Base-by-base conservation (phyloP, 2,888 invertebrate species). In the Nesidiocoris tenuis region DNA sequence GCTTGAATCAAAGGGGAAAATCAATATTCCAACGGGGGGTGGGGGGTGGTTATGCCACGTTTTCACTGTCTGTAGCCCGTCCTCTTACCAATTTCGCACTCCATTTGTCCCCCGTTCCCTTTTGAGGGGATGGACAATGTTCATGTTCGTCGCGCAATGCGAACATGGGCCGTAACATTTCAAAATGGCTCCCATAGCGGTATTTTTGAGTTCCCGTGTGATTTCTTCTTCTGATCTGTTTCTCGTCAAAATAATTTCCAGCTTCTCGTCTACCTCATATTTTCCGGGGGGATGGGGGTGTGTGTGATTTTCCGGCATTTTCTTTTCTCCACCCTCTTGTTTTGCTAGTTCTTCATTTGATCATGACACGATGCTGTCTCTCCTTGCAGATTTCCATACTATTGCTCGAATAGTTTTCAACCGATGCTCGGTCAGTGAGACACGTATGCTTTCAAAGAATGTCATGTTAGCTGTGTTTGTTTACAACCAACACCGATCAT, bases 371-470 rank as follows among this genome's bases (percentile, higher is more conserved):
- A 74, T 78, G 74, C 77, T 83, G 84, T 84, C 82, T 85, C 85
- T 85, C 85, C 87, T 90, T 90, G 86, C 90, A 90, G 90, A 90
- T 90, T 90, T 90, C 89, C 89, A 88, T 87, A 88, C 88, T 86
- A 89, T 90, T 87, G 89, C 90, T 87, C 87, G 88, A 87, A 87
- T 88, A 86, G 88, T 90, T 88, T 90, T 90, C 88, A 87, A 86
- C 87, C 87, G 88, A 83, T 85, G 82, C 85, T 85, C 86, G 81
- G 80, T 81, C 81, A 81, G 81, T 81, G 80, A 78, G 77, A 78
- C 77, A 78, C 79, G 78, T 79, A 77, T 79, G 79, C 77, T 77
- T 77, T 79, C 74, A 76, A 75, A 76, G 78, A 78, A 78, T 78
- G 78, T 76, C 78, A 76, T 78, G 78, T 78, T 78, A 78, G 78